Conservation (phyloP, 2,797 vertebrate species). For the Takifugu rubripes region DNA sequence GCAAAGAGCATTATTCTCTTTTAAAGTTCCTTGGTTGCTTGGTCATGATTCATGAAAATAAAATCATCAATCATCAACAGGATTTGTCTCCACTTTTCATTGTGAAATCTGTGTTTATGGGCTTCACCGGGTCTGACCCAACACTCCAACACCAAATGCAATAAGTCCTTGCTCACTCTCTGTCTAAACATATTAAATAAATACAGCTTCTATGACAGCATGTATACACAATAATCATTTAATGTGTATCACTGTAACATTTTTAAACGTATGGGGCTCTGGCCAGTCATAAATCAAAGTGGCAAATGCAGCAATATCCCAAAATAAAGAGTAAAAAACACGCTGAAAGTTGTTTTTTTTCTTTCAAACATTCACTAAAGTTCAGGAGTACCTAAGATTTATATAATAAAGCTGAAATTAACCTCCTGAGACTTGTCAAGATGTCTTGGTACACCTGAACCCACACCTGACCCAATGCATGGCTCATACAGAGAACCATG, state of each 20-base stretch:
- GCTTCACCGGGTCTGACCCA: slow-evolving; percentile 30
- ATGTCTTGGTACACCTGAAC: too few species aligned
- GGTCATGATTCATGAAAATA: slow-evolving; percentile 1
- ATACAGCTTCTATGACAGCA: slow-evolving; percentile 2
- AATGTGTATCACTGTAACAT: background rate
- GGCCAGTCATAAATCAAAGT: slow-evolving; percentile 7
- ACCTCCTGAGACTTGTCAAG: too few species aligned
- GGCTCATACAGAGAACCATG: background rate
- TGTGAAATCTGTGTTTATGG: slow-evolving; percentile 43
- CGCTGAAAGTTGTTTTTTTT: too few species aligned
- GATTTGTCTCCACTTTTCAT: slow-evolving; percentile 21
- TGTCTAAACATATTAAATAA: slow-evolving; percentile 11
- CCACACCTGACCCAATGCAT: background rate
- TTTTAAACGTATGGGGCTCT: slow-evolving; percentile 5
- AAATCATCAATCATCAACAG: too few species aligned
- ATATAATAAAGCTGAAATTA: background rate
- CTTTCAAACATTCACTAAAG: too few species aligned
- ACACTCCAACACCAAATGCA: slow-evolving; percentile 7
- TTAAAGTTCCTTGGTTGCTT: slow-evolving; percentile 27
- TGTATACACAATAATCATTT: slow-evolving; percentile 1
- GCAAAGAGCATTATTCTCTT: background rate
- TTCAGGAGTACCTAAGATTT: background rate
- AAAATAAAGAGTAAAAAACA: slow-evolving; percentile 26
- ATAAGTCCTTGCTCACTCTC: slow-evolving; percentile 1
- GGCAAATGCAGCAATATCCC: slow-evolving; percentile 7